These are phyloP conservation scores for Fratercula arctica DNA, from an alignment of 2,797 vertebrate species.

Conservation along the genomic window DNA sequence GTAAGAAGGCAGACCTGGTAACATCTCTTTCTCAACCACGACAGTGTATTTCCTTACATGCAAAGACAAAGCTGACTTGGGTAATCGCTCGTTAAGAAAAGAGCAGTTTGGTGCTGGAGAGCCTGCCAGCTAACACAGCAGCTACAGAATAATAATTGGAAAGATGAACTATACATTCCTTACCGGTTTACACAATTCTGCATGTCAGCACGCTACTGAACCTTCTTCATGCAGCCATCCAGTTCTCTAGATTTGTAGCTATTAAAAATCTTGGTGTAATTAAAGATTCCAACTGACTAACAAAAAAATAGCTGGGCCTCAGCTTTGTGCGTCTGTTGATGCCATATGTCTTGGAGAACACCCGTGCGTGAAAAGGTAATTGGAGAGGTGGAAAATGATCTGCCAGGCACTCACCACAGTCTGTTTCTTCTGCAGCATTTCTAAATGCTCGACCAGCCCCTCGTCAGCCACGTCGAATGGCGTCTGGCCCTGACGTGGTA, in stretches of 20 bases:
- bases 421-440: constrained; percentile 82
- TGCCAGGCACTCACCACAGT: constrained; percentile 72
- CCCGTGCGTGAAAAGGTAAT: background rate
- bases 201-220: background rate
- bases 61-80: background rate
- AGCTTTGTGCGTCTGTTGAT: background rate
- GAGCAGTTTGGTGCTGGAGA: background rate
- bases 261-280: background rate
- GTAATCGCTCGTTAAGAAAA: background rate
- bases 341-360: background rate
- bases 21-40: background rate
- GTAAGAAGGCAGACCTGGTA: background rate
- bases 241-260: background rate
- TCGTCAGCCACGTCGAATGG: constrained; percentile 81
- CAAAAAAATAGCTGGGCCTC: background rate
- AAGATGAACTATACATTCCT: background rate
- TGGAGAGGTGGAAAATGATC: background rate
- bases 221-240: background rate
- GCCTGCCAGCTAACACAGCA: background rate
- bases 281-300: background rate
- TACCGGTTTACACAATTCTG: background rate
- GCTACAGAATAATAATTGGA: background rate
- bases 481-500: constrained; percentile 72
- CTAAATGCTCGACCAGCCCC: constrained; percentile 78
- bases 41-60: background rate